A percentile compares a stretch with the other conserved stretches of the same genome.
Conservation (phyloP, 2,888 invertebrate genomes). For the Carpatolechia fugitivella region DNA sequence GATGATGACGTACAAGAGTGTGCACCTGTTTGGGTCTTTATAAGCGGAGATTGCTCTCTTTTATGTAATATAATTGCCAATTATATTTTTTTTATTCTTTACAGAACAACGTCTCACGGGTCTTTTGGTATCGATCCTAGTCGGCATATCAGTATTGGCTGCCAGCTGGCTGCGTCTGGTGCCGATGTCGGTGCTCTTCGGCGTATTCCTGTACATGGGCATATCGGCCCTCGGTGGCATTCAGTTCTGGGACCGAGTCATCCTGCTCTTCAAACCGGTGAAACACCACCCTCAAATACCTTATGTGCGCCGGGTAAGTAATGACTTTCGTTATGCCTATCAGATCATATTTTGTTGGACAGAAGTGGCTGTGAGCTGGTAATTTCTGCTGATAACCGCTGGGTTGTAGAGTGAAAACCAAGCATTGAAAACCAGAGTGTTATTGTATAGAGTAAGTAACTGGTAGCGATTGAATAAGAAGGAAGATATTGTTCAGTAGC, state of each 20-base stretch:
- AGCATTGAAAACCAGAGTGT: too few relatives aligned
- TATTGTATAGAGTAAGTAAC: too few relatives aligned
- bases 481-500: too few relatives aligned
- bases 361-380: too few relatives aligned
- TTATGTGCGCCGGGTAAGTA: conserved; percentile 90
- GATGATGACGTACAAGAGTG: too few relatives aligned
- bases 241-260: conserved; percentile 94
- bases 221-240: conserved; percentile 96
- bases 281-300: conserved; percentile 96
- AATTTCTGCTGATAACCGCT: too few relatives aligned
- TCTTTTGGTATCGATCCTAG: conserved; percentile 87
- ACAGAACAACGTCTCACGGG: conserved; percentile 92
- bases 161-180: conserved; percentile 88
- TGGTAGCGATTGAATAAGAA: too few relatives aligned
- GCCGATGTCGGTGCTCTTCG: conserved; percentile 97
- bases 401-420: too few relatives aligned
- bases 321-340: neutral
- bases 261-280: conserved; percentile 94
- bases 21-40: too few relatives aligned
- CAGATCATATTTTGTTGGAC: too few relatives aligned
- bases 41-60: too few relatives aligned
- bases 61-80: too few relatives aligned
- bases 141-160: conserved; percentile 92
- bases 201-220: conserved; percentile 98
- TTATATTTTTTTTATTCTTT: conserved; percentile 18